Conservation (phyloP, 2,113 vertebrate species). For the Eptesicus fuscus region DNA sequence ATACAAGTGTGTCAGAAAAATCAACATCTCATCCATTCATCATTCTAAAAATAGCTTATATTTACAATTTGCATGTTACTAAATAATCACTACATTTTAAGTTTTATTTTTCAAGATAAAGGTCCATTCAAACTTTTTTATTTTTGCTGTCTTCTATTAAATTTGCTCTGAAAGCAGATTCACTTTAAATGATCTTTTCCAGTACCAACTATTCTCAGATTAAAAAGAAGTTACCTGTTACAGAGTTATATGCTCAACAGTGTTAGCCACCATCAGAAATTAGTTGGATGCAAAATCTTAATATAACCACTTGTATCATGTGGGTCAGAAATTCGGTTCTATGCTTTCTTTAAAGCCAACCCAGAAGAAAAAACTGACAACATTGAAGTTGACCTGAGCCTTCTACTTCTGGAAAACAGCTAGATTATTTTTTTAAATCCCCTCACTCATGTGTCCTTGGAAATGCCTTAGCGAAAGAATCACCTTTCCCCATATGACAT, state of each 20-base stretch:
- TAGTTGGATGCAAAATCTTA: not conserved
- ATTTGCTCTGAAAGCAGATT: not conserved
- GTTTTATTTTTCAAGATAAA: constrained; percentile 8
- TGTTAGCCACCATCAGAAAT: not conserved
- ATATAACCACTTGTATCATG: not conserved
- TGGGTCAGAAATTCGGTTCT: not conserved
- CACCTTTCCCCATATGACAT: not conserved
- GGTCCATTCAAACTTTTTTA: not conserved
- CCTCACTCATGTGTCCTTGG: not conserved
- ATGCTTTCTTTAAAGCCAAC: not conserved
- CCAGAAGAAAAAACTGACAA: not conserved
- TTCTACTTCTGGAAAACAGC: not conserved
- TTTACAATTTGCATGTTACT: not conserved
- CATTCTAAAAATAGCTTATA: not conserved
- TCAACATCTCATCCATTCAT: not conserved
- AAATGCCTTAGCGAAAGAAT: not conserved
- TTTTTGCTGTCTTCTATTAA: not conserved
- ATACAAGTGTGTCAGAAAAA: not conserved
- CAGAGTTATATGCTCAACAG: not conserved
- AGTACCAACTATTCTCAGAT: not conserved
- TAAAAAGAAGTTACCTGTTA: not conserved
- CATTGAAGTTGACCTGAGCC: not conserved
- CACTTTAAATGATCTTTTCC: not conserved
- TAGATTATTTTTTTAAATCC: not conserved
- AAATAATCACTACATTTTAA: not conserved